Evolutionary conservation across 2,113 vertebrate species (phyloP).

Genomic region (Trogon melanurus): DNA sequence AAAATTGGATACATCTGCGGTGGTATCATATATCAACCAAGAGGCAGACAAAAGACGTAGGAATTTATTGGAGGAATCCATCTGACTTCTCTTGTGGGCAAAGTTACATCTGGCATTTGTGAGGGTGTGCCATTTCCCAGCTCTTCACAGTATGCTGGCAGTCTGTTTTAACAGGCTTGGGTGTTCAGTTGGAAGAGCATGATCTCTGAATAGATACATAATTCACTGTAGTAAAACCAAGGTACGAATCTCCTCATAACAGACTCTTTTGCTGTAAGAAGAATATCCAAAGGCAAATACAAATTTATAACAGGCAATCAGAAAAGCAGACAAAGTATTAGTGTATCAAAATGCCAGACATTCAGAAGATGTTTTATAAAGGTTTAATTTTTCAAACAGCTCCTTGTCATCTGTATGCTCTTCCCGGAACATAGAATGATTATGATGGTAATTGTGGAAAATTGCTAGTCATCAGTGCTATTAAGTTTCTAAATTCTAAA

Average conservation of each 20-base stretch:
- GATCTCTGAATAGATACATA: constrained; percentile 20
- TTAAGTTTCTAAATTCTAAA: constrained; percentile 43
- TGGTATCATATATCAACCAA: constrained; percentile 58
- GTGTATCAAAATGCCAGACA: not conserved
- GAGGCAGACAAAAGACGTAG: constrained; percentile 57
- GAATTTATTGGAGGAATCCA: constrained; percentile 66
- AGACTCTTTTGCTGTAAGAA: not conserved
- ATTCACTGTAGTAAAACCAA: constrained; percentile 24
- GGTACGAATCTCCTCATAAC: not conserved
- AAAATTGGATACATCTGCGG: constrained; percentile 66
- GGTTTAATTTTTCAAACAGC: constrained; percentile 22
- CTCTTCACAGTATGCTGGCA: constrained; percentile 58
- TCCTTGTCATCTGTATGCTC: constrained; percentile 9
- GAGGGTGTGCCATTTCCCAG: constrained; percentile 66
- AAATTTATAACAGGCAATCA: not conserved
- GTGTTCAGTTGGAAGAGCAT: not conserved
- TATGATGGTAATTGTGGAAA: constrained; percentile 18
- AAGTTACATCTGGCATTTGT: constrained; percentile 64
- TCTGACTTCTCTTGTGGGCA: constrained; percentile 67
- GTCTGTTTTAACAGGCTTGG: constrained; percentile 32
- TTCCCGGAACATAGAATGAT: not conserved
- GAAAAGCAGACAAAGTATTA: not conserved
- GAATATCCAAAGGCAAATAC: not conserved
- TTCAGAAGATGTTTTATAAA: not conserved
- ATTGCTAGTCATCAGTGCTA: constrained; percentile 10